Evolutionary conservation across 2,113 vertebrate genomes (phyloP).

Genomic region (Cathartes aura): DNA sequence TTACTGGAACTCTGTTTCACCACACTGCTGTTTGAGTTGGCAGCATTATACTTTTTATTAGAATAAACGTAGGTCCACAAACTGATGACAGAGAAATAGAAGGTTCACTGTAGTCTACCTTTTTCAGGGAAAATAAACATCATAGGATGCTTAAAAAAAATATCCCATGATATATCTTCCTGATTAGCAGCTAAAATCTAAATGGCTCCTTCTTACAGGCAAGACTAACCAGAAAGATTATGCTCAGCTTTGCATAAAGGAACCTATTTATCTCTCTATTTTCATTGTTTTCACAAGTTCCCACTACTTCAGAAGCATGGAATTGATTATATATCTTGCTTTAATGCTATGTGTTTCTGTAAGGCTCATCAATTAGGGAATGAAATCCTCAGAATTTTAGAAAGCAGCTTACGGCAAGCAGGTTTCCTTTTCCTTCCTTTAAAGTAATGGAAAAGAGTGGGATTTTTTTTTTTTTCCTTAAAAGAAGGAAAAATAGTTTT

Average conservation of each 20-base stretch:
- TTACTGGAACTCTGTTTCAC: conserved; percentile 54
- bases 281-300: neutral
- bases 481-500: neutral
- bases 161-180: neutral
- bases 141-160: neutral
- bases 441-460: neutral
- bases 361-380: neutral
- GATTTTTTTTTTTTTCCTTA: neutral
- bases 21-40: conserved; percentile 72
- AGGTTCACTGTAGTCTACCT: conserved; percentile 40
- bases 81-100: conserved; percentile 70
- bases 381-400: neutral
- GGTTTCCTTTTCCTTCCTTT: neutral
- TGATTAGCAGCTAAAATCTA: conserved; percentile 47
- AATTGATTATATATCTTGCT: neutral
- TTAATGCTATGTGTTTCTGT: neutral
- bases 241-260: conserved; percentile 2
- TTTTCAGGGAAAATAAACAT: conserved; percentile 49
- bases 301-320: neutral
- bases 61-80: conserved; percentile 62
- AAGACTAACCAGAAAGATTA: conserved; percentile 13
- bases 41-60: conserved; percentile 67
- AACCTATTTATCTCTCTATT: neutral
- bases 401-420: neutral
- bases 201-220: conserved; percentile 18